Base-by-base conservation (phyloP, 2,888 invertebrate species). In the Heliothis peltigera region DNA sequence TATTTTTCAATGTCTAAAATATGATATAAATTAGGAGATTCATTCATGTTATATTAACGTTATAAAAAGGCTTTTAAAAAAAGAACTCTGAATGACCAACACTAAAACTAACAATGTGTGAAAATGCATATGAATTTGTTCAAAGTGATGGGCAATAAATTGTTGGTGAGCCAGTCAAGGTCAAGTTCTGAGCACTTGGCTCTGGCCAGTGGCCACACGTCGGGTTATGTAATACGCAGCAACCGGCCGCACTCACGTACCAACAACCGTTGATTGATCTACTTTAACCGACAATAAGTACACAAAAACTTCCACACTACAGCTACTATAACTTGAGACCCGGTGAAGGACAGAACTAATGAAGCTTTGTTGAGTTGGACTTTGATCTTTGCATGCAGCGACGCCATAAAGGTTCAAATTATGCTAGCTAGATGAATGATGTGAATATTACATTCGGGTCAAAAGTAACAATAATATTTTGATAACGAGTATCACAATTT, bases 121-220 rank as follows among this genome's bases (percentile, higher is more conserved):
- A n/a, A 39, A 39, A 39, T 39, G 39, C 39, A 39, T 39, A 39
- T 39, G 2, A 35, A 47, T 22, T 52, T 22, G 28, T 39, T 56
- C 22, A 22, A 53, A 54, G 52, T 55, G 64, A 76, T 81, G 60
- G 54, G 51, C 65, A 56, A 25, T 57, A 53, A 55, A 62, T 59
- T 76, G 43, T 59, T 60, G 39, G 57, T 59, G 53, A 66, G 55
- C 56, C 63, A 72, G 65, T 76, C 91, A 92, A 92, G 92, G 91
- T 91, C 92, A 91, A 92, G 89, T 85, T 89, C 86, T 77, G 78
- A 84, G 74, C 79, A 77, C 77, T 81, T 81, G 82, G 82, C 82
- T 85, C 83, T 83, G 64, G 70, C 77, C 70, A 57, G 80, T 59
- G 48, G 86, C 84, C 84, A 83, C 85, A 84, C 78, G 83, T 82